Conservation (phyloP, 1,140 invertebrate species). For the Linepithema humile region DNA sequence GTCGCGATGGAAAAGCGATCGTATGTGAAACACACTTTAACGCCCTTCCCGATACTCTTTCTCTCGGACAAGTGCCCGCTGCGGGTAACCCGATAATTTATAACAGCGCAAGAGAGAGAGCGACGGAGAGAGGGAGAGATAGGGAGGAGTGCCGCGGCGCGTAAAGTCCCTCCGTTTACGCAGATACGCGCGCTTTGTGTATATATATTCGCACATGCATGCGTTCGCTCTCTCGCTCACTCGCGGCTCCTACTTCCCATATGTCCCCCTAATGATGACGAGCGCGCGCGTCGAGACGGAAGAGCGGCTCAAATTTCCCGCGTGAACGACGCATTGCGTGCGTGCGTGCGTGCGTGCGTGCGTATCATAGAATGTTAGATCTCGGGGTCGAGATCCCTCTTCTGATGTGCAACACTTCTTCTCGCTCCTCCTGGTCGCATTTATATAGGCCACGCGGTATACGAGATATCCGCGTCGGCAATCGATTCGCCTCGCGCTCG, state of each 20-base stretch:
- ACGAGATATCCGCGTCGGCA: conserved; percentile 43
- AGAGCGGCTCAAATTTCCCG: conserved; percentile 76
- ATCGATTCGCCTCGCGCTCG: conserved; percentile 33
- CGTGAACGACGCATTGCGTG: conserved; percentile 60
- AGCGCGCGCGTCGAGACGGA: conserved; percentile 65
- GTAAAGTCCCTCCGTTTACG: conserved; percentile 66
- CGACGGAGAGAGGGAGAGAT: conserved; percentile 11
- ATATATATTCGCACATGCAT: conserved; percentile 47
- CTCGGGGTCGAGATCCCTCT: conserved; percentile 36
- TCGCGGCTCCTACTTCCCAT: conserved; percentile 54
- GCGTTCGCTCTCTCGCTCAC: conserved; percentile 18
- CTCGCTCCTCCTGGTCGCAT: conserved; percentile 13
- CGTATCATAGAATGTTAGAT: conserved; percentile 30
- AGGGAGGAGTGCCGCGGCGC: conserved; percentile 45
- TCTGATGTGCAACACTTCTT: conserved; percentile 21
- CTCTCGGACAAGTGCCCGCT: conserved; percentile 62
- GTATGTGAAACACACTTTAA: conserved; percentile 50
- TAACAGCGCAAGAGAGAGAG: conserved; percentile 56
- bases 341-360: conserved; percentile 4
- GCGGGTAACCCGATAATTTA: conserved; percentile 73
- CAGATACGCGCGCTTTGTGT: conserved; percentile 41
- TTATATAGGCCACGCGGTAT: conserved; percentile 57
- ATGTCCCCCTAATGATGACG: conserved; percentile 67
- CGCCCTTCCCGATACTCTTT: conserved; percentile 55
- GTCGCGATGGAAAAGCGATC: conserved; percentile 51